Conservation (phyloP, 2,888 invertebrate species). For the Phyllotreta cruciferae region DNA sequence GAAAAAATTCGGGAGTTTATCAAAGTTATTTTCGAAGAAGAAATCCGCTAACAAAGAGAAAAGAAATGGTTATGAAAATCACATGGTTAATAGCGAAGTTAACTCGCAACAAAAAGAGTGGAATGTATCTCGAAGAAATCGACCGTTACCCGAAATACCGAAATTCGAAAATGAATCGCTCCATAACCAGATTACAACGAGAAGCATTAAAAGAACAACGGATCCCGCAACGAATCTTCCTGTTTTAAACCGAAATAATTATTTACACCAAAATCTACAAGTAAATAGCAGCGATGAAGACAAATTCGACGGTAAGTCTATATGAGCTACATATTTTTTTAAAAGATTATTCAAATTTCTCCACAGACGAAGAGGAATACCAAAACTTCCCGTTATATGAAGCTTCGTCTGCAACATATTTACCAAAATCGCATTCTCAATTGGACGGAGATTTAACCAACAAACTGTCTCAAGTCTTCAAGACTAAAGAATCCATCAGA, state of each 20-base stretch:
- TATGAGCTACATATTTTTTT: too few species aligned
- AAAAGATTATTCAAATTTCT: too few species aligned
- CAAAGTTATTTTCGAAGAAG: constrained; percentile 8
- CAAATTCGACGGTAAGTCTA: neutral
- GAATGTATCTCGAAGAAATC: neutral
- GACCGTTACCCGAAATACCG: constrained; percentile 15
- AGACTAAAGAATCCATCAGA: too few species aligned
- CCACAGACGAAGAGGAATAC: too few species aligned
- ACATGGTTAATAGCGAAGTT: neutral
- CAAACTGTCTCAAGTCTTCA: too few species aligned
- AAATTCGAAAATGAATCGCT: neutral
- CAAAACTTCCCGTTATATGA: too few species aligned
- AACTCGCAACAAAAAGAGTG: neutral
- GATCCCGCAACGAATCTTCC: neutral
- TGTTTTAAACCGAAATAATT: too few species aligned
- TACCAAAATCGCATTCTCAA: too few species aligned
- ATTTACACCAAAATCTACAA: neutral
- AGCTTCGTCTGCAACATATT: too few species aligned
- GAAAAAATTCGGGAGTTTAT: neutral
- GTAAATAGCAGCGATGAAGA: neutral
- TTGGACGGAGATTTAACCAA: too few species aligned
- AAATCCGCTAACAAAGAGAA: neutral
- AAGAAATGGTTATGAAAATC: constrained; percentile 16
- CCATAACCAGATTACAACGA: neutral
- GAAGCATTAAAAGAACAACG: neutral